These are phyloP conservation scores for Psittacula derbiana DNA, from an alignment of 2,797 vertebrate genomes.

Conservation along the genomic window DNA sequence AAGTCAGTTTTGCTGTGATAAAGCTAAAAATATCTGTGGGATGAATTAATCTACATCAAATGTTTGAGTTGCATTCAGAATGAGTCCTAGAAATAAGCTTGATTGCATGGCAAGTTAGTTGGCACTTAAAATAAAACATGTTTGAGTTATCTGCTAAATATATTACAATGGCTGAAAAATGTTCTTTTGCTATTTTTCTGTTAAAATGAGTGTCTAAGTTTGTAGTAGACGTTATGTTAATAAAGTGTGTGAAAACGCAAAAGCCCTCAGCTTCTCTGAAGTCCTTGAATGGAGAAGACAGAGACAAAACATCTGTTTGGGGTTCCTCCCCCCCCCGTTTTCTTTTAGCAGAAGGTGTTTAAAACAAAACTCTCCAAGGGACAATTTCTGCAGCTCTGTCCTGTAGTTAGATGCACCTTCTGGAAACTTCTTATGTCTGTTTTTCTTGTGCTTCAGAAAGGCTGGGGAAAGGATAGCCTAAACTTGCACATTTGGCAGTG, in stretches of 20 bases:
- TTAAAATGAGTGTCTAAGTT: neutral
- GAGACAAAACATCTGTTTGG: neutral
- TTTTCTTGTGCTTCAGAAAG: neutral
- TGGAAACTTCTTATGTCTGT: neutral
- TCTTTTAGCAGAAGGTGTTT: neutral
- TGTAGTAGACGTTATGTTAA: neutral
- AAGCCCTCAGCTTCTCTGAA: neutral
- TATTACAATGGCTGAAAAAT: neutral
- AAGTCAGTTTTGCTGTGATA: neutral
- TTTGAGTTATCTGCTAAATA: conserved; percentile 50
- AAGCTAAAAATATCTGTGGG: conserved; percentile 33
- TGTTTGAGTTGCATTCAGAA: conserved; percentile 9
- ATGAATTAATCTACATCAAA: conserved; percentile 22
- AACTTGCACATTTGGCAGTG: neutral
- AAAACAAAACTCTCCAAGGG: neutral
- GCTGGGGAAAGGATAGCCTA: neutral
- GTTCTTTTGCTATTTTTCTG: neutral
- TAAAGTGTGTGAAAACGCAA: conserved; percentile 6
- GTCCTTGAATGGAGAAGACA: neutral
- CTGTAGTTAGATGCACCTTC: neutral
- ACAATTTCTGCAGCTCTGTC: neutral
- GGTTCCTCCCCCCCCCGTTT: rapidly evolving
- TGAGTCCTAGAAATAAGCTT: conserved; percentile 38
- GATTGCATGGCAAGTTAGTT: conserved; percentile 38
- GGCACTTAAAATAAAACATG: conserved; percentile 36